phyloP scores from a whole-genome alignment of 2,113 vertebrate genomes.

The Hepsetus odoe region DNA sequence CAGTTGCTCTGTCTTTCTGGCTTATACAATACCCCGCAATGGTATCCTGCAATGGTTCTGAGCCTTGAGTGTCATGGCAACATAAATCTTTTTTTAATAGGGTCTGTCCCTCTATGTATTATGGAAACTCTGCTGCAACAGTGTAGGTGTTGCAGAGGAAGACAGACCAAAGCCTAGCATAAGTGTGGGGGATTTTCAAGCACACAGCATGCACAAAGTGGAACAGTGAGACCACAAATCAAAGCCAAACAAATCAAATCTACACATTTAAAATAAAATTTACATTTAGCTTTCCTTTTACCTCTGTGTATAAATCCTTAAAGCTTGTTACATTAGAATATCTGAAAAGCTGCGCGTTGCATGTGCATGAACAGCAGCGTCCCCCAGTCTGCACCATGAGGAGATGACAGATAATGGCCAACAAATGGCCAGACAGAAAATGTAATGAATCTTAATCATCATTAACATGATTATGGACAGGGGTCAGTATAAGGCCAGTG shows the following conservation, averaged over 20 bases:
- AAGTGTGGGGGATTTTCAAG: constrained; percentile 19
- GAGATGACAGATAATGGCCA: not conserved
- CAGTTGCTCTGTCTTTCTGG: constrained; percentile 12
- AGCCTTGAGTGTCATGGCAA: constrained; percentile 38
- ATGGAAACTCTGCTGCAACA: not conserved
- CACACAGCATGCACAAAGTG: not conserved
- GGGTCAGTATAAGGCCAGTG: constrained; percentile 16
- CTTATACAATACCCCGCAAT: constrained; percentile 56
- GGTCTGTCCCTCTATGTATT: constrained; percentile 10
- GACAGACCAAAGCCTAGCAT: constrained; percentile 12
- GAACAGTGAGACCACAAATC: constrained; percentile 16
- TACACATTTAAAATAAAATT: not conserved
- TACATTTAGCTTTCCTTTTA: not conserved
- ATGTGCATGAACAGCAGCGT: not conserved
- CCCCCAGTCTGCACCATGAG: not conserved
- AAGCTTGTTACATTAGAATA: not conserved
- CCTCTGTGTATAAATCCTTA: not conserved
- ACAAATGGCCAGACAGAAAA: not conserved
- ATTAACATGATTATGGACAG: not conserved
- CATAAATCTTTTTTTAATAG: constrained; percentile 32
- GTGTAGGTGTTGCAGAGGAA: constrained; percentile 24
- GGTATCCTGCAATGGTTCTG: not conserved
- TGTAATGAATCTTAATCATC: constrained; percentile 6
- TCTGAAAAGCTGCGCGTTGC: not conserved
- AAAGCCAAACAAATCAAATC: constrained; percentile 10